Evolutionary conservation across 1,140 invertebrate genomes (phyloP).

Genomic region (Ylistrum balloti): DNA sequence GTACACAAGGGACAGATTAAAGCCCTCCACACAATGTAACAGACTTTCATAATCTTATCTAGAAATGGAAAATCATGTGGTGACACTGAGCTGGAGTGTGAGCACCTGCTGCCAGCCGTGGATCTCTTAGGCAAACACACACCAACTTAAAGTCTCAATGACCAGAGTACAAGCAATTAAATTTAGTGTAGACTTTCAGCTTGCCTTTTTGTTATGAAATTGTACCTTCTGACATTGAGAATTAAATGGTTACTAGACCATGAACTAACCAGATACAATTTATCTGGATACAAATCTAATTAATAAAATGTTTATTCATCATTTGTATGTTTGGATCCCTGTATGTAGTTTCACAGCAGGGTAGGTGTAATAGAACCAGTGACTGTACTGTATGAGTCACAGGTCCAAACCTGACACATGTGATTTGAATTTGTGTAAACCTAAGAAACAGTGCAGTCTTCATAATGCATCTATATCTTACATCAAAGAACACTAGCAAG

Average conservation of each 20-base stretch:
- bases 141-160: background rate
- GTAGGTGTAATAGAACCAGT: too few relatives aligned
- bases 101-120: background rate
- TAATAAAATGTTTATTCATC: background rate
- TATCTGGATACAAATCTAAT: background rate
- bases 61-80: background rate
- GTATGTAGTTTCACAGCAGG: too few relatives aligned
- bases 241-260: background rate
- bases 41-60: constrained; percentile 27
- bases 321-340: background rate
- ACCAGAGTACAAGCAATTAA: background rate
- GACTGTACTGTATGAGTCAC: background rate
- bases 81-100: background rate
- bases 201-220: background rate
- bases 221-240: background rate
- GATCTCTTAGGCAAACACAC: background rate
- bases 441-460: background rate
- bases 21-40: background rate
- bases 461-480: background rate
- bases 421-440: background rate
- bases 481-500: background rate
- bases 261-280: background rate
- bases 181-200: background rate
- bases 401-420: background rate
- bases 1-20: background rate